Percentiles rank a stretch among this genome's conserved stretches.
phyloP scores from a whole-genome alignment of 2,113 vertebrate species.

The Lampris incognitus region DNA sequence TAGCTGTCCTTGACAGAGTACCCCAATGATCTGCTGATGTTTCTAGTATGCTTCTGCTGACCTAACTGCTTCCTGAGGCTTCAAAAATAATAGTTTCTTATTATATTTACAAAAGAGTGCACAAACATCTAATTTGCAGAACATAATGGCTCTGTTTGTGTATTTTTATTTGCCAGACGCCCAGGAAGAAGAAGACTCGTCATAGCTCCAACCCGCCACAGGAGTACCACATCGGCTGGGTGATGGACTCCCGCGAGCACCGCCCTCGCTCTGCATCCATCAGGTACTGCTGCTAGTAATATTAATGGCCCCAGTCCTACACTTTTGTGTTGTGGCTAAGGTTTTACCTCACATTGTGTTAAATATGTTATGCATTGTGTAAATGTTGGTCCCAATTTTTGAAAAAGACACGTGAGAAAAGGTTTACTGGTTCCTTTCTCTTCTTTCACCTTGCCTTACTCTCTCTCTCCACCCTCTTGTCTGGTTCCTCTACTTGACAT shows the following conservation, averaged over 20 bases:
- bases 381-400: too few relatives aligned
- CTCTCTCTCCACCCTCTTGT: not conserved
- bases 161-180: slow-evolving; percentile 77
- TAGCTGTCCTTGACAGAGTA: too few relatives aligned
- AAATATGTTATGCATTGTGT: not conserved
- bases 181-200: slow-evolving; percentile 93
- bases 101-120: too few relatives aligned
- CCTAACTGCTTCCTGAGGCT: too few relatives aligned
- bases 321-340: not conserved
- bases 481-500: not conserved
- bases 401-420: not conserved
- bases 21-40: too few relatives aligned
- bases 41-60: too few relatives aligned
- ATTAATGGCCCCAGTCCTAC: not conserved
- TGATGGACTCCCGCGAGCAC: slow-evolving; percentile 96
- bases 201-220: slow-evolving; percentile 92
- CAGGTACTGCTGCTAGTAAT: slow-evolving; percentile 78
- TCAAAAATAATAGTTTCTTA: too few relatives aligned
- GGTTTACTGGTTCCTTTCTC: not conserved
- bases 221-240: slow-evolving; percentile 95
- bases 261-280: slow-evolving; percentile 87
- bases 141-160: not conserved
- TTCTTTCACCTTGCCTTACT: not conserved
- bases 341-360: not conserved
- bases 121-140: too few relatives aligned